These are phyloP conservation scores for Synchiropus splendidus DNA, from an alignment of 2,113 vertebrate genomes.

Conservation along the genomic window DNA sequence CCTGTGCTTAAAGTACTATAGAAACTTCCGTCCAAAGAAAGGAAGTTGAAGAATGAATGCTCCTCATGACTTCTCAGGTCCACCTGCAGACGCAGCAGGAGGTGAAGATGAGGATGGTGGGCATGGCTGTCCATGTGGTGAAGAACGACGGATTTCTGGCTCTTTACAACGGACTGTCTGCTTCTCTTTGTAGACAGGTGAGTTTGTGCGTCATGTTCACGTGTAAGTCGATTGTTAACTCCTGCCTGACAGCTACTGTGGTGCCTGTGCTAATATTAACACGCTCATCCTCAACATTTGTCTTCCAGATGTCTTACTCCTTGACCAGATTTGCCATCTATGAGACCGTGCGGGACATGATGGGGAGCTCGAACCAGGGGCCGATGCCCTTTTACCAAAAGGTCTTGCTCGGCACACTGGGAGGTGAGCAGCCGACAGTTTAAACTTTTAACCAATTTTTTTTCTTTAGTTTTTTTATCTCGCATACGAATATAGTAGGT, in stretches of 20 bases:
- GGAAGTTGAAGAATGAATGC: too few relatives aligned
- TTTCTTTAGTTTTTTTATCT: too few relatives aligned
- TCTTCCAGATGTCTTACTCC: constrained; percentile 56
- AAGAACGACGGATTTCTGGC: constrained; percentile 79
- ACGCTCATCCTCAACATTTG: not conserved
- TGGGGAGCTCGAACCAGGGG: constrained; percentile 39
- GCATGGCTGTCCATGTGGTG: constrained; percentile 85
- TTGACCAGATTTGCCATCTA: constrained; percentile 63
- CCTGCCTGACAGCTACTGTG: too few relatives aligned
- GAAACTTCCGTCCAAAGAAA: too few relatives aligned
- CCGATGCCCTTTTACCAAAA: constrained; percentile 66
- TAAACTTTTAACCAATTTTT: too few relatives aligned
- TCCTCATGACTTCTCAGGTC: constrained; percentile 72
- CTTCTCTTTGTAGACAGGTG: constrained; percentile 90
- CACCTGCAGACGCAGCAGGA: constrained; percentile 97
- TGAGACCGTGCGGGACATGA: constrained; percentile 59
- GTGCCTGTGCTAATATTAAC: too few relatives aligned
- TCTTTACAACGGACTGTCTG: constrained; percentile 89
- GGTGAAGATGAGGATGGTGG: constrained; percentile 83
- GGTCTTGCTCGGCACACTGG: constrained; percentile 59
- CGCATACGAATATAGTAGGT: too few relatives aligned
- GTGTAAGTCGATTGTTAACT: not conserved
- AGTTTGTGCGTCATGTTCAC: constrained; percentile 9
- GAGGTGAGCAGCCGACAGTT: constrained; percentile 28
- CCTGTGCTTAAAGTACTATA: too few relatives aligned